Evolutionary conservation across 2,888 invertebrate species (phyloP).

Genomic region (Philaethria dido): DNA sequence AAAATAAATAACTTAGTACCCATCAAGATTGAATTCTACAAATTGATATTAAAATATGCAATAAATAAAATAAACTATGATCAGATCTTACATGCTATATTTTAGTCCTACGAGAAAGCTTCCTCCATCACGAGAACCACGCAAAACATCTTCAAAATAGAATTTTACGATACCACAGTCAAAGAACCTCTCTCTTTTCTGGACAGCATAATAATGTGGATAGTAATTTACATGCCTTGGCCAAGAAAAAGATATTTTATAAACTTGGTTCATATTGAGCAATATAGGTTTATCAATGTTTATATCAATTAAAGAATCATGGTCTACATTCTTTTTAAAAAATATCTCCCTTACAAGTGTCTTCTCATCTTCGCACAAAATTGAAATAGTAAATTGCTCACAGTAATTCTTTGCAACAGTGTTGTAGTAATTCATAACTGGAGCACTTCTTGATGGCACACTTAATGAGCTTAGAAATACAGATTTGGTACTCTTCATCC

Average conservation of each 20-base stretch:
- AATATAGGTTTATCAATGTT: conserved; percentile 71
- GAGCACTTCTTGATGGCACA: conserved; percentile 74
- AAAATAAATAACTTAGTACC: conserved; percentile 11
- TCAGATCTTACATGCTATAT: conserved; percentile 67
- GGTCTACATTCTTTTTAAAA: conserved; percentile 69
- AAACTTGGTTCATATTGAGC: conserved; percentile 73
- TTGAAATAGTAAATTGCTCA: conserved; percentile 69
- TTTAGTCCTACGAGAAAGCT: conserved; percentile 75
- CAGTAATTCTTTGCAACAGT: conserved; percentile 63
- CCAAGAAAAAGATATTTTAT: conserved; percentile 74
- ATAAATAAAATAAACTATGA: conserved; percentile 17
- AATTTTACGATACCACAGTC: conserved; percentile 65
- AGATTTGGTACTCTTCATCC: conserved; percentile 72
- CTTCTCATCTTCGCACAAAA: conserved; percentile 66
- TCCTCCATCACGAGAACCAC: conserved; percentile 59
- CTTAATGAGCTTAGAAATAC: conserved; percentile 74
- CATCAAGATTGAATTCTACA: background rate
- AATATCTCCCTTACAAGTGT: conserved; percentile 64
- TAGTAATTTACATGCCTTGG: conserved; percentile 57
- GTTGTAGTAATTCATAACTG: conserved; percentile 65
- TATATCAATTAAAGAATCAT: conserved; percentile 73
- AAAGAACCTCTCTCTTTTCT: conserved; percentile 65
- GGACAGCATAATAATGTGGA: conserved; percentile 69
- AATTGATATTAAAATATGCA: background rate
- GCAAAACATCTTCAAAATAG: conserved; percentile 72